phyloP scores from a whole-genome alignment of 2,888 invertebrate species.

The Steinernema hermaphroditum region DNA sequence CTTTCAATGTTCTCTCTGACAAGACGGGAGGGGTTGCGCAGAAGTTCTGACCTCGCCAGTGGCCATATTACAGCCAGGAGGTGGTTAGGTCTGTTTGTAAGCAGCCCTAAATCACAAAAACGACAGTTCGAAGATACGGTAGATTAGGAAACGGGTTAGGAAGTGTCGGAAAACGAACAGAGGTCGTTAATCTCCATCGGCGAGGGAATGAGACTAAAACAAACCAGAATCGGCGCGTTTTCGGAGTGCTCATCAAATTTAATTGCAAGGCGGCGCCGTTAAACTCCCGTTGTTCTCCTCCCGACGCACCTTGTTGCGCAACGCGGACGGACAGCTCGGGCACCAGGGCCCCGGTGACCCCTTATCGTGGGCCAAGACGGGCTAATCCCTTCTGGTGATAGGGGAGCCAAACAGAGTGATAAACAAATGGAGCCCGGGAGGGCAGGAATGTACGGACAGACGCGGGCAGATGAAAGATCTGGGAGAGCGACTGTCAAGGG shows the following conservation, averaged over 20 bases:
- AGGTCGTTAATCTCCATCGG: background rate
- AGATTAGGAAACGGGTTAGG: background rate
- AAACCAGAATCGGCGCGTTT: constrained; percentile 19
- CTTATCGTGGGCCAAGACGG: background rate
- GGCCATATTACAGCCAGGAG: background rate
- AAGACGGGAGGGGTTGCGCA: background rate
- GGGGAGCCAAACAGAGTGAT: background rate
- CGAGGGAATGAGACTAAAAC: background rate
- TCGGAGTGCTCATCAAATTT: constrained; percentile 1
- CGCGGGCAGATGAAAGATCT: constrained; percentile 17
- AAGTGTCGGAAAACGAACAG: background rate
- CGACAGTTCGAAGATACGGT: background rate
- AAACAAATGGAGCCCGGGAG: background rate
- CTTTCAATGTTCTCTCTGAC: background rate
- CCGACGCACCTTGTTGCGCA: constrained; percentile 11
- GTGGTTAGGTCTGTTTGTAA: background rate
- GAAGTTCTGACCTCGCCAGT: background rate
- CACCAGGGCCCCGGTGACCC: background rate
- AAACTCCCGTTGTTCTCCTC: constrained; percentile 1
- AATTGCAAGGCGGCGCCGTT: constrained; percentile 14
- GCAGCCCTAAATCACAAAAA: background rate
- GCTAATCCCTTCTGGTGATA: background rate
- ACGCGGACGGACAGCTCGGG: background rate
- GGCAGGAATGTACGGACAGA: background rate
- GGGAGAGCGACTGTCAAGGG: background rate